phyloP scores from a whole-genome alignment of 2,888 invertebrate species.

The Crematogaster levior region DNA sequence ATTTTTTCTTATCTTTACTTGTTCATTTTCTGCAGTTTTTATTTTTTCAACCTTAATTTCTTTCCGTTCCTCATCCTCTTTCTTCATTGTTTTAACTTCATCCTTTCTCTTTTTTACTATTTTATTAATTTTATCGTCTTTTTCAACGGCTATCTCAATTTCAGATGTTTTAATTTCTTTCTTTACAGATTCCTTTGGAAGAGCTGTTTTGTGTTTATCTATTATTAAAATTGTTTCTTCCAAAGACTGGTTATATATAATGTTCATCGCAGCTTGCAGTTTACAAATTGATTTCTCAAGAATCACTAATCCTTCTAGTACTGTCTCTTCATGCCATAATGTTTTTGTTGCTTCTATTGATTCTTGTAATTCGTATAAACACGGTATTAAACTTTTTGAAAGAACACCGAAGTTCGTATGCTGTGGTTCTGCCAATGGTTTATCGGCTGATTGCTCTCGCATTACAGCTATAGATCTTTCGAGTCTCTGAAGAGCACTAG shows the following conservation, averaged over 20 bases:
- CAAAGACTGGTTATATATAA: conserved; percentile 53
- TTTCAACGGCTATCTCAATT: not conserved
- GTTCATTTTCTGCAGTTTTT: conserved; percentile 56
- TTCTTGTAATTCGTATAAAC: conserved; percentile 54
- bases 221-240: conserved; percentile 54
- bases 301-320: conserved; percentile 47
- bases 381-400: conserved; percentile 44
- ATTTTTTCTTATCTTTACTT: conserved; percentile 37
- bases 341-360: conserved; percentile 42
- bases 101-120: conserved; percentile 69
- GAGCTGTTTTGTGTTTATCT: conserved; percentile 75
- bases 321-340: conserved; percentile 54
- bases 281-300: conserved; percentile 61
- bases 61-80: conserved; percentile 53
- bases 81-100: conserved; percentile 33
- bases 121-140: not conserved
- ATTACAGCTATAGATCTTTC: conserved; percentile 76
- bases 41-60: conserved; percentile 48
- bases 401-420: conserved; percentile 45
- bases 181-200: conserved; percentile 21
- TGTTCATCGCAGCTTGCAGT: conserved; percentile 46
- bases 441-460: conserved; percentile 73
- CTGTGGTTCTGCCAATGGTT: conserved; percentile 66
- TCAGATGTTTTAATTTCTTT: conserved; percentile 14
- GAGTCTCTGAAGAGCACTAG: conserved; percentile 76